These are phyloP conservation scores for Heterotilapia buettikoferi DNA, from an alignment of 2,113 vertebrate species.

Conservation along the genomic window DNA sequence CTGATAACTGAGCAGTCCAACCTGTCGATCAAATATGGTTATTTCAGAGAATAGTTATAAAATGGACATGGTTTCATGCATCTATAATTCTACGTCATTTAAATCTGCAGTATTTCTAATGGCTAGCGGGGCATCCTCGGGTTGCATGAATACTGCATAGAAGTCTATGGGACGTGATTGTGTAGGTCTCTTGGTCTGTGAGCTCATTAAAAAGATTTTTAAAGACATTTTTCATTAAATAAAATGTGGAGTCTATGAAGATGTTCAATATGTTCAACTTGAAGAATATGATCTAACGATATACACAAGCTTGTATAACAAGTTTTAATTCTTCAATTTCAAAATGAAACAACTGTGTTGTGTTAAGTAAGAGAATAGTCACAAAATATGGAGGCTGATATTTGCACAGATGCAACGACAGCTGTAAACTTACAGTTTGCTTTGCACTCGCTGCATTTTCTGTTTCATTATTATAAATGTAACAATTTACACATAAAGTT, in stretches of 20 bases:
- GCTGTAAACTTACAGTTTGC: background rate
- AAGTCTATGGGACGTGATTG: background rate
- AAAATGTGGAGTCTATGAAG: background rate
- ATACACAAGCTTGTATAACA: background rate
- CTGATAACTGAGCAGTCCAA: background rate
- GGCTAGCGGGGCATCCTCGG: background rate
- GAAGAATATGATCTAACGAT: background rate
- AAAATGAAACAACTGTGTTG: background rate
- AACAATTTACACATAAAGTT: background rate
- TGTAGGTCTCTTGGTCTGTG: background rate
- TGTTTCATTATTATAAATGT: background rate
- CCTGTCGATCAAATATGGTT: background rate
- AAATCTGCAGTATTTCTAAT: background rate
- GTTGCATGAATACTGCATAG: fast-evolving
- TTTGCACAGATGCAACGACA: fast-evolving
- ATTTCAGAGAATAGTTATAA: background rate
- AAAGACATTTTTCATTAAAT: fast-evolving
- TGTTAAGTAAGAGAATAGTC: background rate
- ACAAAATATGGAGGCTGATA: background rate
- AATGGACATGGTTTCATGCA: background rate
- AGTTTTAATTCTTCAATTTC: fast-evolving
- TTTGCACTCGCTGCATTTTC: background rate
- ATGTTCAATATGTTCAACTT: background rate
- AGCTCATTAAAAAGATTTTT: background rate
- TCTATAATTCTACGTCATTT: background rate